Base-by-base conservation (phyloP, 2,888 invertebrate species). In the Cepaea hortensis region DNA sequence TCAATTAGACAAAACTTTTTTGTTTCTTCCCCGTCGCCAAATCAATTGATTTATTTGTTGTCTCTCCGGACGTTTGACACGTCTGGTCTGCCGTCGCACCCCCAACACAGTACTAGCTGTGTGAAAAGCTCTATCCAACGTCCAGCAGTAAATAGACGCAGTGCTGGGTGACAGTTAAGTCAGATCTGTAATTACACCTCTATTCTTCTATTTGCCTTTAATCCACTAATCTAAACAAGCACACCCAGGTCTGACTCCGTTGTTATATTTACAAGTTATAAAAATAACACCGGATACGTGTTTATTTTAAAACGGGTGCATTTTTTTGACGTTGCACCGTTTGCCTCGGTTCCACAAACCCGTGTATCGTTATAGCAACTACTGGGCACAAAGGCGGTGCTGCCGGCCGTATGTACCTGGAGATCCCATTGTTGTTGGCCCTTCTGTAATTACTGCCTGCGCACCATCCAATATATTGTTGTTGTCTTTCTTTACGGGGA, bases 21-120 rank as follows among this genome's bases (percentile, higher is more conserved):
- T 81, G 81, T 70, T n/a, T 35, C n/a, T n/a, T n/a, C n/a, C 6
- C 11, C 18, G 81, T 50, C 72, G 81, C 9, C 20, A 23, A 81
- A 81, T 81, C 72, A 81, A 81, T 70, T 81, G 81, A 81, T 81
- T 81, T 81, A 70, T 81, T n/a, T 68, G 50, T 70, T 5, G 35
- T 81, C 81, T 6, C n/a, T 70, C 70, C 18, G 20, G 48, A 13
- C 48, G 20, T 81, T 48, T 81, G 48, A 70, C 81, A 81, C 20
- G 76, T 76, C 76, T 76, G 50, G 2, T 55, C 18, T 76, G 5
- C 7, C n/a, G 68, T 72, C 46, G 6, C 13, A 81, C 20, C 80
- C 68, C 13, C 7, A 2, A 20, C 18, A 3, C 68, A 35, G 46
- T 81, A 81, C 65, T 65, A 65, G 65, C 15, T 18, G 23, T 35